phyloP scores from a whole-genome alignment of 2,888 invertebrate genomes.

The Lycocerus yunnanus region DNA sequence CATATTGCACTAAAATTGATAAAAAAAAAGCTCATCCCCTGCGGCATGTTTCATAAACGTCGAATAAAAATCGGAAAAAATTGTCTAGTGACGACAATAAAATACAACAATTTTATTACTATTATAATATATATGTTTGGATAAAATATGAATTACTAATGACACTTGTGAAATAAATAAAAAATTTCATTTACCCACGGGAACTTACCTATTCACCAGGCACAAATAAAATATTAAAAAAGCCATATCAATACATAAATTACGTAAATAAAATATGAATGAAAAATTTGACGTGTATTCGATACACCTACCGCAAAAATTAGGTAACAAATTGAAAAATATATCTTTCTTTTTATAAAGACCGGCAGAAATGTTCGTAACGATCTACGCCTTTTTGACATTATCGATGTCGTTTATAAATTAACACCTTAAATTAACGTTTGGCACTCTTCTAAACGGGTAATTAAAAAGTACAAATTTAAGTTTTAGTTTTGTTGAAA shows the following conservation, averaged over 20 bases:
- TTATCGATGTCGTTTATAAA: not conserved
- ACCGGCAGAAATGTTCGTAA: not conserved
- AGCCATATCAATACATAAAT: not conserved
- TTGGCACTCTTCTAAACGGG: not conserved
- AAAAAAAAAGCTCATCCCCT: not conserved
- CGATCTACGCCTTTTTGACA: not conserved
- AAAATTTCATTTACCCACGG: not conserved
- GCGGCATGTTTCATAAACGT: not conserved
- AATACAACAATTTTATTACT: not conserved
- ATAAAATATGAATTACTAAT: conserved; percentile 3
- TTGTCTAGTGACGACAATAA: not conserved
- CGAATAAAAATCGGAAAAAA: not conserved
- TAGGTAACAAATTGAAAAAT: not conserved
- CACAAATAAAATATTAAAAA: not conserved
- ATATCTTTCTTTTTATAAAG: not conserved
- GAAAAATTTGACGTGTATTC: not conserved
- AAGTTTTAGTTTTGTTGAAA: conserved; percentile 42
- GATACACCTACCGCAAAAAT: not conserved
- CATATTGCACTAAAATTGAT: not conserved
- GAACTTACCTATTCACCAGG: not conserved
- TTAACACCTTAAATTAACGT: not conserved
- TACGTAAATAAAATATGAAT: not conserved
- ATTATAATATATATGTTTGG: not conserved
- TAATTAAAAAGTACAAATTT: not conserved
- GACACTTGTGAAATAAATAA: not conserved